Evolutionary conservation across 1,140 invertebrate species (phyloP), one percentile per base, ranked within the genome.

Genomic region (Drosophila serrata): DNA sequence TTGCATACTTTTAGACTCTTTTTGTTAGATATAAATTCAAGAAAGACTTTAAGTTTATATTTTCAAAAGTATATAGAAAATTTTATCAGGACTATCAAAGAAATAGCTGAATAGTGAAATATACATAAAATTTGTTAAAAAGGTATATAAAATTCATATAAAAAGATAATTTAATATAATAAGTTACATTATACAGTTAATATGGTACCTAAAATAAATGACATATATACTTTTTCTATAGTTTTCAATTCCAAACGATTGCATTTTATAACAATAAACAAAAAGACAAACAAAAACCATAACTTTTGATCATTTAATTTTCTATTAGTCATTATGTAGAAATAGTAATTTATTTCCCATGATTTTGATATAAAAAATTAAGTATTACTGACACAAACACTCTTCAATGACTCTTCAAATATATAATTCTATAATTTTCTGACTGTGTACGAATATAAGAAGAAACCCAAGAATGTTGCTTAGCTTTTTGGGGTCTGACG

Each of bases 401-500:
- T n/a, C n/a, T n/a, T 22, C 17, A 56, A 24, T 1, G 4, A 12
- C 7, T 13, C 13, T 15, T 4, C 17, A 12, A 31, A 29, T 29
- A 1, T 5, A 8, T n/a, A 13, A 19, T 8, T 4, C 0, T 15
- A 27, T 3, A 0, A 6, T n/a, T 48, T 53, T 53, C 29, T 53
- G 22, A 6, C 22, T 24, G 12, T 69, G 35, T 27, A 35, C 7
- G 8, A 8, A 13, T 5, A 24, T 12, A 45, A 24, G 24, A 5
- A 29, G 64, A 65, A 49, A 67, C 61, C 62, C 33, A 53, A 51
- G 65, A 69, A 69, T 69, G 61, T 48, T 46, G 68, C 46, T 60
- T 56, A 59, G 49, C 59, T 60, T 64, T 73, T 82, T 39, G 60
- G 49, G 59, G 82, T 86, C 82, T 86, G 79, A 57, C 49, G 61